Base-by-base conservation (phyloP, 2,888 invertebrate species). In the Drosophila koepferae region DNA sequence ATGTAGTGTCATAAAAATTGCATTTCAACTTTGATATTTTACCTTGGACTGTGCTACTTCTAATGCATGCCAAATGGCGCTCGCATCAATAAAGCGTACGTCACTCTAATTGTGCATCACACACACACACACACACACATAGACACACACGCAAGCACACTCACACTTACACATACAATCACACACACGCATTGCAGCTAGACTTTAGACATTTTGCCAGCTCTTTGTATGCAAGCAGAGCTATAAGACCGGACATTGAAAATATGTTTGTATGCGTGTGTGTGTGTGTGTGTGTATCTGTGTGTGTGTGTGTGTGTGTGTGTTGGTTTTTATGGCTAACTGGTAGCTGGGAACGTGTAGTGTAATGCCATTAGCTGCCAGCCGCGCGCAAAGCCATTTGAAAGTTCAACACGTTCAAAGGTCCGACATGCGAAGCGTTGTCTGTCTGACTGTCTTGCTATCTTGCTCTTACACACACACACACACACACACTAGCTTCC, bases 371-470 rank as follows among this genome's bases (percentile, higher is more conserved):
- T 86, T 86, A 86, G 85, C 88, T 86, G 86, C 81, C 82, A 88
- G 90, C 80, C 90, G 88, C 80, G 88, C 77, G 87, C 88, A 86
- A 87, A 87, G 85, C 90, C 90, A 89, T 86, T 86, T 86, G 88
- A 86, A 89, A 86, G 85, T 89, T 86, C 85, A 89, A 86, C 85
- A 86, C 85, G 85, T 89, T 86, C 85, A 89, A 86, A 89, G 90
- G 85, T 89, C 79, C 89, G 73, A 86, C 89, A 89, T 87, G 83
- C 79, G 76, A 81, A 67, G 72, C 72, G 38, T 38, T 38, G 38
- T 38, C 48, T 18, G 51, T 48, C 63, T 38, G 23, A 18, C n/a
- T 41, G 16, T 28, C 38, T 23, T 1, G 2, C 46, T 16, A 34
- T 43, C 60, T 62, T 12, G 51, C 49, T 49, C 63, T 54, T 23